These are phyloP conservation scores for Scaptomyza pallida DNA, from an alignment of 1,140 invertebrate genomes.

Conservation along the genomic window DNA sequence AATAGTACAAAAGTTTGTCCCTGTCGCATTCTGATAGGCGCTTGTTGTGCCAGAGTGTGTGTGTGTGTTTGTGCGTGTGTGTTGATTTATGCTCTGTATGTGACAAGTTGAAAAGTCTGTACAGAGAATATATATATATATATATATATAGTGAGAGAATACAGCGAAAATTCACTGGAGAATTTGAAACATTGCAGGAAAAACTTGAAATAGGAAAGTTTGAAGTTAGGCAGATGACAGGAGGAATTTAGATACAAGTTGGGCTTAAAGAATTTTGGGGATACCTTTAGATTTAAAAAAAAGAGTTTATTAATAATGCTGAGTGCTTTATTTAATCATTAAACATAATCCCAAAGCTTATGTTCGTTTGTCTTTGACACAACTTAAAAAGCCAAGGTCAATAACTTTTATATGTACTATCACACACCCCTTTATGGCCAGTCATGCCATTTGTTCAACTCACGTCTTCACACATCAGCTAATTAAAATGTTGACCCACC, in stretches of 20 bases:
- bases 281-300: too few relatives aligned
- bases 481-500: slow-evolving; percentile 25
- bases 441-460: not conserved
- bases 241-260: too few relatives aligned
- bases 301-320: too few relatives aligned
- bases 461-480: slow-evolving; percentile 16
- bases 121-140: slow-evolving; percentile 7
- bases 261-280: too few relatives aligned
- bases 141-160: not conserved
- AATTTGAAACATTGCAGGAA: slow-evolving; percentile 37
- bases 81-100: slow-evolving; percentile 69
- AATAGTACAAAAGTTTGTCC: slow-evolving; percentile 60
- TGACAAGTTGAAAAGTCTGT: slow-evolving; percentile 57
- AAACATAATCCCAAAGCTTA: not conserved
- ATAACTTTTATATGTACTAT: not conserved
- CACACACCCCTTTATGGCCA: slow-evolving; percentile 1
- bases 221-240: too few relatives aligned
- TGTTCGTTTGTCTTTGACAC: too few relatives aligned
- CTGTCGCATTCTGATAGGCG: slow-evolving; percentile 61
- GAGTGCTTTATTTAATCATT: not conserved
- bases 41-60: not conserved
- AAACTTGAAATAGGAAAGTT: too few relatives aligned
- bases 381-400: too few relatives aligned
- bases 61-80: too few relatives aligned
- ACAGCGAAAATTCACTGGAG: slow-evolving; percentile 38